Evolutionary conservation across 1,140 invertebrate genomes (phyloP).

Genomic region (Chymomyza costata): DNA sequence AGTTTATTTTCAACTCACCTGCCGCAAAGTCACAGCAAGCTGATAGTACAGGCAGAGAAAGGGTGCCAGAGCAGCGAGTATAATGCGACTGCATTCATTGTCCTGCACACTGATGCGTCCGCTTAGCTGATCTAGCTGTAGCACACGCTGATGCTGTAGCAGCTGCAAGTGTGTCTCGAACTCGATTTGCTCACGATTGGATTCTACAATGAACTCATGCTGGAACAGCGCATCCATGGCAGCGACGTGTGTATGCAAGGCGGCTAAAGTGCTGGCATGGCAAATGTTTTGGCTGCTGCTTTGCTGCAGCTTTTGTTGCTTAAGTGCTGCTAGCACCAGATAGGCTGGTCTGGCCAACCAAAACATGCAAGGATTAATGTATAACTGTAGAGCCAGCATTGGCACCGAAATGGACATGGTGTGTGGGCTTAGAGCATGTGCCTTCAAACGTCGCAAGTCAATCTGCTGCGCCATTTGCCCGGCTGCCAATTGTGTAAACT

Average conservation of each 20-base stretch:
- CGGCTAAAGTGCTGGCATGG: slow-evolving; percentile 30
- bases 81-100: slow-evolving; percentile 49
- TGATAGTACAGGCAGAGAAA: slow-evolving; percentile 70
- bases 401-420: slow-evolving; percentile 83
- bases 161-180: slow-evolving; percentile 54
- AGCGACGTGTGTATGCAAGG: slow-evolving; percentile 45
- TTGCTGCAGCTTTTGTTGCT: slow-evolving; percentile 41
- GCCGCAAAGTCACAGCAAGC: slow-evolving; percentile 51
- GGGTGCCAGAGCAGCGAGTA: slow-evolving; percentile 58
- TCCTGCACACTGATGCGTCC: slow-evolving; percentile 50
- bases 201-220: slow-evolving; percentile 70
- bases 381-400: slow-evolving; percentile 82
- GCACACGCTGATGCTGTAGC: slow-evolving; percentile 39
- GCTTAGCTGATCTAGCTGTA: slow-evolving; percentile 28
- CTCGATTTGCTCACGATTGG: slow-evolving; percentile 67
- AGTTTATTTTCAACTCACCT: slow-evolving; percentile 31
- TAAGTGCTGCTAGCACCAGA: slow-evolving; percentile 75
- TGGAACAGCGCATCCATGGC: slow-evolving; percentile 62
- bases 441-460: slow-evolving; percentile 77
- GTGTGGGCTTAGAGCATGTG: slow-evolving; percentile 79
- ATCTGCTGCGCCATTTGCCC: slow-evolving; percentile 75
- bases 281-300: slow-evolving; percentile 3
- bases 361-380: slow-evolving; percentile 83
- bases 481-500: slow-evolving; percentile 50
- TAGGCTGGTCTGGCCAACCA: slow-evolving; percentile 80